Evolutionary conservation across 2,797 vertebrate species (phyloP), one percentile per base, ranked within the genome.

Genomic region (Prionace glauca): DNA sequence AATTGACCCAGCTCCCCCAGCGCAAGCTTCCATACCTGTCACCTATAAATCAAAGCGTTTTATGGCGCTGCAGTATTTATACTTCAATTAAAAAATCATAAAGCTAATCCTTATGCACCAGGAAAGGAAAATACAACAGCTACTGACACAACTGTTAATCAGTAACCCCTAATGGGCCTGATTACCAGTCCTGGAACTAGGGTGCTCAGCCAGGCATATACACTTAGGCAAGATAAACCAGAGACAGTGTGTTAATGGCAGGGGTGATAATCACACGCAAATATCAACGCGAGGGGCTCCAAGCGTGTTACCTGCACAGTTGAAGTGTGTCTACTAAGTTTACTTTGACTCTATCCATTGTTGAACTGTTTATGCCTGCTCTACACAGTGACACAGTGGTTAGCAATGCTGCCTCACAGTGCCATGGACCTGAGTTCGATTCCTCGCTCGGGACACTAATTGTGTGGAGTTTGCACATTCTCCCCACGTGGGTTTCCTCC

Each of bases 11-110:
- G 0, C 96, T 96, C 97, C 98, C 97, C 97, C 97, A 97, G 81
- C 3, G 95, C 97, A 97, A 97, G 97, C 96, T 97, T 98, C 97
- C 96, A 96, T 96, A 96, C 97, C 97, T 97, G 97, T 97, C 97
- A 96, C 97, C 97, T 96, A 98, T 98, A 98, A 98, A 98, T 99
- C 98, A 98, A 96, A 96, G 62, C 96, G 96, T 97, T 98, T 98
- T 98, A 98, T 98, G 97, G 97, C 96, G 97, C 97, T 97, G 96
- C 96, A 96, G 97, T 99, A 98, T 99, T 99, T 98, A 98, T 98
- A 98, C 97, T 98, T 97, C 97, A 98, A 98, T 99, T 99, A 98
- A 98, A 98, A 98, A 97, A 98, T 97, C 97, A 97, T 98, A 97
- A 98, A 98, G 96, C 96, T 97, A 97, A 97, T 96, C 96, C 96